Evolutionary conservation across 2,888 invertebrate genomes (phyloP).

Genomic region (Cybosia mesomella): DNA sequence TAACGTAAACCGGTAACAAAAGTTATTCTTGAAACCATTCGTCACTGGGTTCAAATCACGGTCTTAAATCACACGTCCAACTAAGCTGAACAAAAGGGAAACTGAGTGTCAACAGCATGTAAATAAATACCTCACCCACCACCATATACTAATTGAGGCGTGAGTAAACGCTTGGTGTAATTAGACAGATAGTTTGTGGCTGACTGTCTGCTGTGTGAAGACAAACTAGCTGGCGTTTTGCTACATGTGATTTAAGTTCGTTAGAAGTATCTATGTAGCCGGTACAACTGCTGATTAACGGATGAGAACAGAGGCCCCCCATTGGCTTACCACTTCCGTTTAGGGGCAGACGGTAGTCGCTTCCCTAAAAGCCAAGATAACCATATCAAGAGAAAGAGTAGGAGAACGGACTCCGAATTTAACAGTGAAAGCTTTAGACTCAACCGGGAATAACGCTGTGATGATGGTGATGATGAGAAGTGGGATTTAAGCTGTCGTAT

Average conservation of each 20-base stretch:
- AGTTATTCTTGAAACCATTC: background rate
- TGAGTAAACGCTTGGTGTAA: background rate
- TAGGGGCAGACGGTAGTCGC: too few species aligned
- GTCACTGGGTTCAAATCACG: background rate
- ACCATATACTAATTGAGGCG: constrained; percentile 26
- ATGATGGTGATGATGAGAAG: too few species aligned
- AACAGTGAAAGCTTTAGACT: too few species aligned
- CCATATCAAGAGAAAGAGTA: too few species aligned
- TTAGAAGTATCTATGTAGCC: background rate
- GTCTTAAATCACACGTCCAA: background rate
- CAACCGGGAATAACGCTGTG: too few species aligned
- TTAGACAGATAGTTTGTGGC: constrained; percentile 4
- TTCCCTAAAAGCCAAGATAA: too few species aligned
- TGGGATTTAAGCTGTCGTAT: background rate
- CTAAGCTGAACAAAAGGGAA: constrained; percentile 46
- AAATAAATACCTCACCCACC: constrained; percentile 30
- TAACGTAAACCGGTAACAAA: background rate
- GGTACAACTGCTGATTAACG: too few species aligned
- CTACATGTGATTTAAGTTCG: background rate
- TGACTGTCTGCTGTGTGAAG: background rate
- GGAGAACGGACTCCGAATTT: too few species aligned
- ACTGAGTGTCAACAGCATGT: constrained; percentile 51
- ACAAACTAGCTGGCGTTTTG: background rate
- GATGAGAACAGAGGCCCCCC: too few species aligned
- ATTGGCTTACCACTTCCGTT: too few species aligned